A percentile compares a stretch with the other conserved stretches of the same genome.
Conservation (phyloP, 1,140 invertebrate genomes). For the Cyclargus thomasi region DNA sequence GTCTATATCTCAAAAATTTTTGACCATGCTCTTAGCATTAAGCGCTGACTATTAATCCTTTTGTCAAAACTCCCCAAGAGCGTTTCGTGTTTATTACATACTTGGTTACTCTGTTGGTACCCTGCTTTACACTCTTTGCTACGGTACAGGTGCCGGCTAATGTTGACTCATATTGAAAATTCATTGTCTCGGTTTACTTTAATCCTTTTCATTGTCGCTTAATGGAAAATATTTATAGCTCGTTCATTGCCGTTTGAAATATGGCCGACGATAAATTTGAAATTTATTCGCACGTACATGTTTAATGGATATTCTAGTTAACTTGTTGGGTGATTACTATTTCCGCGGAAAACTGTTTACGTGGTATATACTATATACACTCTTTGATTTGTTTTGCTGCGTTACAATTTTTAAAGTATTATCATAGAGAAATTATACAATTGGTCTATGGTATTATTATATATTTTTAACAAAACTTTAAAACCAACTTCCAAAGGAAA, state of each 20-base stretch:
- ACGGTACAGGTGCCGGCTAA: conserved; percentile 15
- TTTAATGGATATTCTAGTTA: conserved; percentile 5
- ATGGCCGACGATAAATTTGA: background rate
- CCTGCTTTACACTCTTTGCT: background rate
- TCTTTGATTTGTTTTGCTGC: background rate
- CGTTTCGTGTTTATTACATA: too few relatives aligned
- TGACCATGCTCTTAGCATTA: too few relatives aligned
- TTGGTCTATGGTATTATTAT: too few relatives aligned
- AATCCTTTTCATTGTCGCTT: conserved; percentile 15
- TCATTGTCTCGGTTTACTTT: conserved; percentile 22
- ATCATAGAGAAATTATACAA: too few relatives aligned
- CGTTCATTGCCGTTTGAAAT: background rate
- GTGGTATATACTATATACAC: background rate
- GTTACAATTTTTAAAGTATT: too few relatives aligned
- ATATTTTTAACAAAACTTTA: too few relatives aligned
- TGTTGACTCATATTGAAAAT: conserved; percentile 27
- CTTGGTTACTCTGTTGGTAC: too few relatives aligned
- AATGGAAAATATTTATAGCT: conserved; percentile 18
- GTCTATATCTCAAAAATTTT: too few relatives aligned
- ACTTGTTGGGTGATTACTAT: background rate
- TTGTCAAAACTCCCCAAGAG: too few relatives aligned
- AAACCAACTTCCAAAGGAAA: too few relatives aligned
- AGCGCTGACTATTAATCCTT: too few relatives aligned
- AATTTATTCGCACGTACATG: conserved; percentile 7
- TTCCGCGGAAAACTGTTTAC: background rate